A percentile compares a stretch with the other conserved stretches of the same genome.
phyloP scores from a whole-genome alignment of 2,797 vertebrate genomes.

The Cynopterus sphinx region DNA sequence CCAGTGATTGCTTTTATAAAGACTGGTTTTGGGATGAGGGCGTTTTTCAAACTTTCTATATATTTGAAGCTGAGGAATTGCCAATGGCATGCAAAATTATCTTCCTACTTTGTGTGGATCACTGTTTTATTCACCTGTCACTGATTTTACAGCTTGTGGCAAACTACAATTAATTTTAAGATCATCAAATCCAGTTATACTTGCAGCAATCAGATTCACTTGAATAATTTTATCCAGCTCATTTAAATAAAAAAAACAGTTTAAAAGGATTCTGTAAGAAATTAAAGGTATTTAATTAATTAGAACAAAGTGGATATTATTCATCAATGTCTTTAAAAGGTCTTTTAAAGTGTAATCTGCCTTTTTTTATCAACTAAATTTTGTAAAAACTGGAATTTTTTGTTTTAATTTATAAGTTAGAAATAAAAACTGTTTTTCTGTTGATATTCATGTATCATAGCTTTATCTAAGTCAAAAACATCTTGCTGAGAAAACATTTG shows the following conservation, averaged over 20 bases:
- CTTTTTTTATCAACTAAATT: conserved; percentile 2
- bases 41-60: not conserved
- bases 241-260: conserved; percentile 25
- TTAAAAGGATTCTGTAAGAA: conserved; percentile 34
- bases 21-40: not conserved
- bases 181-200: not conserved
- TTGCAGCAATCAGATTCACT: not conserved
- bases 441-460: not conserved
- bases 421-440: not conserved
- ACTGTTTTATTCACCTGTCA: not conserved
- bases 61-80: not conserved
- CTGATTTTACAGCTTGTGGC: not conserved
- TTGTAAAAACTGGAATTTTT: not conserved
- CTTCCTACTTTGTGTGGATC: not conserved
- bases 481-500: not conserved
- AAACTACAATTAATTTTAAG: conserved; percentile 49
- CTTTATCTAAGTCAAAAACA: not conserved
- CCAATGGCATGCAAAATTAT: not conserved
- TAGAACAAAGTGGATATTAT: conserved; percentile 4
- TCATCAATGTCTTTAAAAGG: not conserved
- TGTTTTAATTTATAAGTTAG: conserved; percentile 26
- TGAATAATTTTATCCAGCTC: conserved; percentile 37
- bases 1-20: not conserved
- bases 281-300: conserved; percentile 49
- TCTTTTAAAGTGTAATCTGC: not conserved